Percentiles rank a stretch among this genome's conserved stretches.
These are phyloP conservation scores for Meganola albula DNA, from an alignment of 2,888 invertebrate genomes.

Conservation along the genomic window DNA sequence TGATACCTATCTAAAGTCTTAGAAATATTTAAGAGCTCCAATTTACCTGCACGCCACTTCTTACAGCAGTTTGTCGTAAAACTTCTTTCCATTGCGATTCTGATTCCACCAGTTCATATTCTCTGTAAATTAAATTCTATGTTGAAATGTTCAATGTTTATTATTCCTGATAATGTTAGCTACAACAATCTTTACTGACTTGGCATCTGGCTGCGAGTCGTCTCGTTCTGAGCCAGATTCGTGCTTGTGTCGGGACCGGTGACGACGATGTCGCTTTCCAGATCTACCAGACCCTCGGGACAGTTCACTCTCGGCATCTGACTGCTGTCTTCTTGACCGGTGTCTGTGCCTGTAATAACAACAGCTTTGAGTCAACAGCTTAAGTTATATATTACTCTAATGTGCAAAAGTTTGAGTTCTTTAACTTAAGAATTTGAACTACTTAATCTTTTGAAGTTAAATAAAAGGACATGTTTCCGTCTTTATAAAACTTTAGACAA, in stretches of 20 bases:
- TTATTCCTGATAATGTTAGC: neutral
- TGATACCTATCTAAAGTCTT: neutral
- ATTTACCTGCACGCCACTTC: constrained; percentile 71
- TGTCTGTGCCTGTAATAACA: constrained; percentile 85
- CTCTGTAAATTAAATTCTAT: constrained; percentile 45
- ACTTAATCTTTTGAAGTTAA: no score
- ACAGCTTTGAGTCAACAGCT: no score
- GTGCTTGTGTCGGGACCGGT: constrained; percentile 85
- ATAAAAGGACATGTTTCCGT: no score
- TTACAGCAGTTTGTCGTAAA: constrained; percentile 82
- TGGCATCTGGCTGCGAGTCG: constrained; percentile 73
- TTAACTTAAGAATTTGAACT: no score
- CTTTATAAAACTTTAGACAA: constrained; percentile 17
- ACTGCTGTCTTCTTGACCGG: constrained; percentile 86
- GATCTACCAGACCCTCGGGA: constrained; percentile 91
- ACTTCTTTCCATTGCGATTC: constrained; percentile 94
- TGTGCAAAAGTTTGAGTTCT: no score
- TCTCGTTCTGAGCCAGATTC: constrained; percentile 86
- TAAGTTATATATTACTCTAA: no score
- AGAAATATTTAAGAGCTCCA: no score
- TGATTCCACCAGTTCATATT: constrained; percentile 88
- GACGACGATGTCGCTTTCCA: constrained; percentile 84
- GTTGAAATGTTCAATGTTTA: neutral
- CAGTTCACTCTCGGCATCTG: constrained; percentile 93
- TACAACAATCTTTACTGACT: constrained; percentile 39